A percentile compares a stretch with the other conserved stretches of the same genome.
phyloP scores from a whole-genome alignment of 2,888 invertebrate genomes.

The Lydus trimaculatus region DNA sequence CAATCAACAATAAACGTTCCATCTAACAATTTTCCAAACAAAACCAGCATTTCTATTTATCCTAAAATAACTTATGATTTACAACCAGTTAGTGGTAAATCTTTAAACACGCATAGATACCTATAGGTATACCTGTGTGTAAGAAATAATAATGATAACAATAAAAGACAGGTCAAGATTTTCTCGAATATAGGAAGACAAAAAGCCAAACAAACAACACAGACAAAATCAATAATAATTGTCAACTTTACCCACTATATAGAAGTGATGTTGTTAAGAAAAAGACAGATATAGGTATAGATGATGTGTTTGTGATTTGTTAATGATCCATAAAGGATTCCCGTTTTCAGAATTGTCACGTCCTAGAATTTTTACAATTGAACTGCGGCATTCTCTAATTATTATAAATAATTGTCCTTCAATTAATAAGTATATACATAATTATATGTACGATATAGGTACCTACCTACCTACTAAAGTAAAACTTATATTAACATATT shows the following conservation, averaged over 20 bases:
- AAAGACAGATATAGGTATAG: not conserved
- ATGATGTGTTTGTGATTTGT: not conserved
- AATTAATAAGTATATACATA: not conserved
- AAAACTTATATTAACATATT: slow-evolving; percentile 16
- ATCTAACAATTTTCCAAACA: not conserved
- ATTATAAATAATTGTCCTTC: not conserved
- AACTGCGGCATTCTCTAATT: not conserved
- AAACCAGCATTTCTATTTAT: not conserved
- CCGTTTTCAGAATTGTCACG: not conserved
- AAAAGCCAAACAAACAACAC: not conserved
- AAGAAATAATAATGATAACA: not conserved
- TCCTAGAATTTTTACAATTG: not conserved
- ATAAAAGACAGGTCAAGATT: not conserved
- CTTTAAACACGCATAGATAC: too few relatives aligned
- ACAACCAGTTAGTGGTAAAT: not conserved
- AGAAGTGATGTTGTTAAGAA: not conserved
- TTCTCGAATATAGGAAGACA: not conserved
- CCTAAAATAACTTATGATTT: not conserved
- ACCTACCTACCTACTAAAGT: too few relatives aligned
- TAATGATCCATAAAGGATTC: not conserved
- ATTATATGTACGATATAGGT: not conserved
- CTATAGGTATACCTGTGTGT: not conserved
- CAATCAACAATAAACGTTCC: not conserved
- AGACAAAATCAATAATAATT: not conserved
- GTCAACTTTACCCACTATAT: not conserved